Evolutionary conservation across 2,113 vertebrate species (phyloP), one percentile per base, ranked within the genome.

Genomic region (Chamaea fasciata): DNA sequence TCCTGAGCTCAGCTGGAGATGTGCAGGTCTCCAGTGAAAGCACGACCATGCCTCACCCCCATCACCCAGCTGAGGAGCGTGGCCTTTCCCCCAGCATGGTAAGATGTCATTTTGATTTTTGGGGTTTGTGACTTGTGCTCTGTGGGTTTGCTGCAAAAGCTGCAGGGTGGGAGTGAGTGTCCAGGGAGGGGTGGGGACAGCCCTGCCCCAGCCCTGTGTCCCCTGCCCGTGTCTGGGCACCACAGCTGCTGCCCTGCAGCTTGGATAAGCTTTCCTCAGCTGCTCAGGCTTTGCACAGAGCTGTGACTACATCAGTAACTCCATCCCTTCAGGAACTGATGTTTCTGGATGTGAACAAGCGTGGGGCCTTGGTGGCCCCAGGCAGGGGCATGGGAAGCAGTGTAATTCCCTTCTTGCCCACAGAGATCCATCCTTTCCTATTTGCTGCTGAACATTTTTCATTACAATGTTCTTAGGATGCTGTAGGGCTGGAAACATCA

Each of bases 401-500:
- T 0, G 5, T 27, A 50, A 97, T 97, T 98, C 62, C 97, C 96
- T 95, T 94, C 95, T 98, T 98, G 96, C 53, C 4, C 83, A 59
- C 35, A 97, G 64, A 41, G 91, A 79, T 31, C 98, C 81, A 28
- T 85, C 95, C 13, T 86, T 79, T 19, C 96, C 92, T 30, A n/a
- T 95, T 46, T 97, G 94, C 39, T 96, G 93, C 26, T 84, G 69
- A 74, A 97, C 64, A 31, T 89, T 94, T 69, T 95, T 95, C 35
- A 96, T 73, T 73, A 97, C 80, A 30, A 52, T 95, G 20, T 88
- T 64, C 35, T 93, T 93, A 47, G 75, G 95, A 8, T 96, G 95
- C 87, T 97, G 93, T 94, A 98, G 98, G 75, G 98, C 98, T n/a
- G 77, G 82, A 95, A 98, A 97, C 97, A 98, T 97, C 97, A 97